Base-by-base conservation (phyloP, 2,113 vertebrate genomes). In the Lota lota region DNA sequence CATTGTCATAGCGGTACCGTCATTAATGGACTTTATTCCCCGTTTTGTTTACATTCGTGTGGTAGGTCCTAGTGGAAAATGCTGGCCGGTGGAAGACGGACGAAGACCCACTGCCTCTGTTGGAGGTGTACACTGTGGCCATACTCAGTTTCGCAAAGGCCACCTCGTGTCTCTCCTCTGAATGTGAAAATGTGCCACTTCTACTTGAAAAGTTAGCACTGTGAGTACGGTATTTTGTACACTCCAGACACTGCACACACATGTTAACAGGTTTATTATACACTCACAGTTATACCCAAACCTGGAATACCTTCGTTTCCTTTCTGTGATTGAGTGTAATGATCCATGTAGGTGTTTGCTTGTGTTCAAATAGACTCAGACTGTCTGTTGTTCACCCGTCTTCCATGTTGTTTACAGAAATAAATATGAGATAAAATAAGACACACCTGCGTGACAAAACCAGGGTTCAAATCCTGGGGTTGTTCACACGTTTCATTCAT, bases 161-260 rank as follows among this genome's bases (percentile, higher is more conserved):
- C 53, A 88, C 93, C 70, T 94, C 95, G 81, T 94, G 90, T 80
- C 96, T 99, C 88, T 95, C 94, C 89, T 93, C 95, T 21, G 94
- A 98, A 91, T 98, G 97, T 94, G 97, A 98, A 91, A 97, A 97
- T 61, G 95, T 96, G 82, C 92, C 94, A 79, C 93, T 98, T 88
- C 95, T 99, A 91, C 95, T 99, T 87, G 95, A 99, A 89, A 95
- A 98, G 87, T 94, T 99, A 91, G 93, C 95, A 81, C 90, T 98
- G 97, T 99, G 86, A 97, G 97, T 98, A 91, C 50, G 56, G 61
- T 33, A 18, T 62, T 21, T 69, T 47, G 40, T 14, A 8, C 28
- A 33, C 4, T 33, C 28, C 28, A 33, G 28, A 33, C 28, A 33
- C 28, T 33, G 28, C 28, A 1, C 7, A 33, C 28, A 33, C 28